phyloP scores from a whole-genome alignment of 2,888 invertebrate species.

The Drosophila setosimentum region DNA sequence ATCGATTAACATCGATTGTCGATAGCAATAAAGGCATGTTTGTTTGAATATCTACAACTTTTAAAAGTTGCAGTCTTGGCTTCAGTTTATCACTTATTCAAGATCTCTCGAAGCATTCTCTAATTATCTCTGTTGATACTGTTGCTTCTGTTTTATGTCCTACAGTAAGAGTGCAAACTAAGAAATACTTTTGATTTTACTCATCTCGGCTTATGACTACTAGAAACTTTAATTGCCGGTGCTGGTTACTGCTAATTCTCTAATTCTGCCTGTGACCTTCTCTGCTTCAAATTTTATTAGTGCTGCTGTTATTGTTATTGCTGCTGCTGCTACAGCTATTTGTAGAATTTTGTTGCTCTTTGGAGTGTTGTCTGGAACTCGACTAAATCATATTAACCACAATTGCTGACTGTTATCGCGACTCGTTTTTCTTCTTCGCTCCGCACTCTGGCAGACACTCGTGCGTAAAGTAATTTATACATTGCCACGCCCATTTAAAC shows the following conservation, averaged over 20 bases:
- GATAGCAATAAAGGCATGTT: too few species aligned
- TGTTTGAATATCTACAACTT: neutral
- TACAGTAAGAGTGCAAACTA: neutral
- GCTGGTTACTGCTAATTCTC: neutral
- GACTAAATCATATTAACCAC: constrained; percentile 58
- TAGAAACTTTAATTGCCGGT: neutral
- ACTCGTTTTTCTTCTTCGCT: constrained; percentile 37
- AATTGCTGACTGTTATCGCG: constrained; percentile 58
- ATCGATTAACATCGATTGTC: too few species aligned
- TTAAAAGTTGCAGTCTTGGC: neutral
- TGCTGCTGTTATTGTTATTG: neutral
- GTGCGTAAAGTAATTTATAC: constrained; percentile 70
- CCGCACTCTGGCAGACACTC: constrained; percentile 30
- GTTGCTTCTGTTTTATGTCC: neutral
- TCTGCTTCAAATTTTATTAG: neutral
- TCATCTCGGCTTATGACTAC: neutral
- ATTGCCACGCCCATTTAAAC: constrained; percentile 56
- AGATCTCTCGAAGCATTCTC: neutral
- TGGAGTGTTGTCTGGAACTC: constrained; percentile 9
- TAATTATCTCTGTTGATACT: neutral
- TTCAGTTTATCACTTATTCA: neutral
- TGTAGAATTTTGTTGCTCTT: constrained; percentile 11
- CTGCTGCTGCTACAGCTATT: constrained; percentile 3
- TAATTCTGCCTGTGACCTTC: neutral
- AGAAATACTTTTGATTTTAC: neutral